Percentiles rank a stretch among this genome's conserved stretches.
phyloP scores from a whole-genome alignment of 2,888 invertebrate genomes.

The Athrips mouffetella region DNA sequence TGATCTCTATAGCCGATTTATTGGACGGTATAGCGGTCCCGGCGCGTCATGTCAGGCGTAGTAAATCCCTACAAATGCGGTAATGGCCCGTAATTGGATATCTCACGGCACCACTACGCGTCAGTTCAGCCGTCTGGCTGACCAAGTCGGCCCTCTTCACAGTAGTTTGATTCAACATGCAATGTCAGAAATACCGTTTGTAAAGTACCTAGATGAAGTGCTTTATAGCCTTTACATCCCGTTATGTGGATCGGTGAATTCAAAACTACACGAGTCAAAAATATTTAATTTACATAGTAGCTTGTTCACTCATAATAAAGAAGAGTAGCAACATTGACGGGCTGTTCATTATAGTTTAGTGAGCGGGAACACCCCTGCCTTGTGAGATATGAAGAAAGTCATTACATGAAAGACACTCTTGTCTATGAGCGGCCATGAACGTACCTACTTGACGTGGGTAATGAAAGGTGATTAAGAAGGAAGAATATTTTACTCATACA shows the following conservation, averaged over 20 bases:
- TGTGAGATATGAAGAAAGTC: background rate
- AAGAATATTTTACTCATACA: background rate
- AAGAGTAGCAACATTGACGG: background rate
- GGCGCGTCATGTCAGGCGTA: conserved; percentile 5
- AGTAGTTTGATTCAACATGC: background rate
- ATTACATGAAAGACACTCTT: conserved; percentile 4
- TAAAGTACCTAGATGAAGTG: background rate
- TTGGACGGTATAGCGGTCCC: background rate
- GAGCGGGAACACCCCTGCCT: background rate
- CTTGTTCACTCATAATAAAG: background rate
- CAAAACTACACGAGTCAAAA: background rate
- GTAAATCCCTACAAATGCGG: conserved; percentile 22
- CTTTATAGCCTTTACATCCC: background rate
- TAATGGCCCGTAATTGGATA: conserved; percentile 20
- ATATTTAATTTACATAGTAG: background rate
- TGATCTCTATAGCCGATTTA: conserved; percentile 1
- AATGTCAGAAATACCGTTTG: background rate
- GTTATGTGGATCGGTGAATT: background rate
- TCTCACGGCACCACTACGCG: background rate
- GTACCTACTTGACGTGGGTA: background rate
- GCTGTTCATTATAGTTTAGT: background rate
- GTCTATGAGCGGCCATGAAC: background rate
- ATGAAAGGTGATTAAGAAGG: conserved; percentile 9
- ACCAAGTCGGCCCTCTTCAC: background rate
- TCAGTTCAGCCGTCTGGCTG: background rate